Evolutionary conservation across 2,797 vertebrate species (phyloP), one percentile per base, ranked within the genome.

Genomic region (Hemibagrus guttatus): DNA sequence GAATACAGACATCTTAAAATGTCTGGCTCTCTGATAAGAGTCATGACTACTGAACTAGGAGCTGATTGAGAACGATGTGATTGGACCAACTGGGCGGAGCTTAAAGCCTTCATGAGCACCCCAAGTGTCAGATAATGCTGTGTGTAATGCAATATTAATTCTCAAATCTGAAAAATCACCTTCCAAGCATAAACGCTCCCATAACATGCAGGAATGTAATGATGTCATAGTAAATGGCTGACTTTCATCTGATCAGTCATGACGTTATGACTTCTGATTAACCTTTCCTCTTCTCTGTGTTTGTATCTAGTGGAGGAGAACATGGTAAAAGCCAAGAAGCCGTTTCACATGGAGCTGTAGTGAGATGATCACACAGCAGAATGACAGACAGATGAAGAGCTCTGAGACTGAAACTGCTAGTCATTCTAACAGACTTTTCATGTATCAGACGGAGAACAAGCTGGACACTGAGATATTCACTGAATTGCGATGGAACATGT

Each of bases 321-420:
- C 91, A 95, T 94, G 94, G 88, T 84, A 78, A 93, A 87, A 90
- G 94, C 92, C 89, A 93, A 92, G 92, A 1, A 26, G 1, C 71
- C 89, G 42, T 5, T 87, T 35, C 91, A 92, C 26, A 3, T 0
- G 68, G 94, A 95, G 84, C 91, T 95, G 31, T 95, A 86, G 91
- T 1, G 6, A 3, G 81, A 35, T 14, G 28, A 21, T 35, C 63
- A 19, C 52, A 23, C 26, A n/a, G 59, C 46, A 83, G 58, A 58
- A 13, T 39, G n/a, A 2, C 66, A 54, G 63, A 82, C 23, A 14
- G 81, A 66, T 54, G 63, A 68, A 75, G 26, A 66, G 28, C n/a
- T 64, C 19, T 19, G 23, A n/a, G 9, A 35, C 5, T 13, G 26
- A 68, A 39, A 28, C 17, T 42, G 46, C 49, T 82, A 46, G n/a